Evolutionary conservation across 2,888 invertebrate genomes (phyloP).

Genomic region (Leucania comma): DNA sequence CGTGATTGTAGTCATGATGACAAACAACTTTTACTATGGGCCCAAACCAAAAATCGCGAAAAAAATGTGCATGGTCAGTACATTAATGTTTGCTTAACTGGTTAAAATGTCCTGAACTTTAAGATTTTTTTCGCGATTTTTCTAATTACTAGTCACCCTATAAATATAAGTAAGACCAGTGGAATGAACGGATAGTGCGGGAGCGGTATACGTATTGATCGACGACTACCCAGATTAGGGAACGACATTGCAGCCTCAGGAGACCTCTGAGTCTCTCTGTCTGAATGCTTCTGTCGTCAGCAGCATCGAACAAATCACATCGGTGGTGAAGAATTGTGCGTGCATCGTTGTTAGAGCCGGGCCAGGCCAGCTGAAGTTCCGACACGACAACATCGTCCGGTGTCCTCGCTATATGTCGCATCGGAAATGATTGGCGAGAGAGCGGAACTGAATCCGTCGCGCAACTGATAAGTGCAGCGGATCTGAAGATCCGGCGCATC

Average conservation of each 20-base stretch:
- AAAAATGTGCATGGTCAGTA: too few species aligned
- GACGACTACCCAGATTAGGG: not conserved
- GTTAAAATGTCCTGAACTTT: too few species aligned
- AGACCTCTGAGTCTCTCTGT: not conserved
- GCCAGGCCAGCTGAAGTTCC: too few species aligned
- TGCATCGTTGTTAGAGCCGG: not conserved
- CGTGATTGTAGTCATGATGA: too few species aligned
- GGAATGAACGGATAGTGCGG: constrained; percentile 19
- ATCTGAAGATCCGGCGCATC: constrained; percentile 31
- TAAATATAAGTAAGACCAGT: not conserved
- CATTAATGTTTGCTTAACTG: too few species aligned
- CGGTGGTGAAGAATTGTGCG: not conserved
- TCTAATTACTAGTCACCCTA: too few species aligned
- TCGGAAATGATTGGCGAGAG: constrained; percentile 43
- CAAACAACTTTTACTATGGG: too few species aligned
- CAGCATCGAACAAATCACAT: not conserved
- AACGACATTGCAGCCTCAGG: not conserved
- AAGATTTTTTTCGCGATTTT: too few species aligned
- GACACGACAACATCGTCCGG: constrained; percentile 16
- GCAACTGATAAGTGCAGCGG: constrained; percentile 37
- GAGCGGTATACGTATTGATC: not conserved
- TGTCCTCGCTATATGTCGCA: constrained; percentile 36
- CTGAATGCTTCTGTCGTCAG: not conserved
- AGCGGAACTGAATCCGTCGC: constrained; percentile 41
- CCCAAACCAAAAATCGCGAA: too few species aligned